These are phyloP conservation scores for Acrocephalus scirpaceus DNA, from an alignment of 2,797 vertebrate species.

Conservation along the genomic window DNA sequence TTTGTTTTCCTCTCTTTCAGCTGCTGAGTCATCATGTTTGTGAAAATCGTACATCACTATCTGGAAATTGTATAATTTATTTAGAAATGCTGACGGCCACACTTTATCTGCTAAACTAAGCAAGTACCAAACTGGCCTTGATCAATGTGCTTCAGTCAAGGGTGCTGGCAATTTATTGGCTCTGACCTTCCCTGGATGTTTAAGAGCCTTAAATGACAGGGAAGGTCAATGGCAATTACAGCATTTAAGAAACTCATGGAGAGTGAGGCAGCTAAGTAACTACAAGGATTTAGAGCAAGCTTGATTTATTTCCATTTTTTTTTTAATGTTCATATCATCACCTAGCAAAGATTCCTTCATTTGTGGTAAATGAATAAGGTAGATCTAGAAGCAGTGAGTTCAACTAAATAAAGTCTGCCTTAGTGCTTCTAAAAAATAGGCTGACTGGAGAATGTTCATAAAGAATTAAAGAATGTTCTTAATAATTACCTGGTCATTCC, in stretches of 20 bases:
- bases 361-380: neutral
- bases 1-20: neutral
- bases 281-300: neutral
- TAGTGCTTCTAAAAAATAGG: neutral
- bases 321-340: neutral
- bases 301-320: neutral
- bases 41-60: neutral
- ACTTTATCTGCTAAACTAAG: conserved; percentile 44
- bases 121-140: conserved; percentile 9
- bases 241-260: neutral
- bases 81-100: conserved; percentile 30
- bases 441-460: neutral
- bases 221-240: neutral
- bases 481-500: neutral
- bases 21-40: neutral
- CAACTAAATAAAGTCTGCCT: neutral
- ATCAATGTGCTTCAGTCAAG: conserved; percentile 5
- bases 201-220: neutral
- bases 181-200: neutral
- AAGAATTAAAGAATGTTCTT: neutral
- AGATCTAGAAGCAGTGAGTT: neutral
- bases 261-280: neutral
- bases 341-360: neutral
- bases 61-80: neutral
- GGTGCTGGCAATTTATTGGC: neutral